Percentiles rank a stretch among this genome's conserved stretches.
Evolutionary conservation across 2,113 vertebrate species (phyloP).

Genomic region (Pagrus major): DNA sequence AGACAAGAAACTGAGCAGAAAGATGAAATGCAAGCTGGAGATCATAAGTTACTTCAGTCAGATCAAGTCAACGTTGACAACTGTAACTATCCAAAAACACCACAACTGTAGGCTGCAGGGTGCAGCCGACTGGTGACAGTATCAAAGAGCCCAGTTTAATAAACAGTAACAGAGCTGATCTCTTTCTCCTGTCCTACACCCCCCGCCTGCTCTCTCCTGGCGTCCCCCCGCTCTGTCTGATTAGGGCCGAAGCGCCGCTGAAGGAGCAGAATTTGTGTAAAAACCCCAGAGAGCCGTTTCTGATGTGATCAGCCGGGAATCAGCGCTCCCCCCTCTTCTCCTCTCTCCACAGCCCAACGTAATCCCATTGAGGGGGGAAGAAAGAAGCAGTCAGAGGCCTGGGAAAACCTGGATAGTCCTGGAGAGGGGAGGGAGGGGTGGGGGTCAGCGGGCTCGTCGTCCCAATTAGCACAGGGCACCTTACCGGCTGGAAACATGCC

Average conservation of each 20-base stretch:
- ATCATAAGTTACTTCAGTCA: too few species aligned
- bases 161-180: conserved; percentile 50
- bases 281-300: conserved; percentile 83
- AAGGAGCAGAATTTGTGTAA: conserved; percentile 79
- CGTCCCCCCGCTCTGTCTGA: conserved; percentile 33
- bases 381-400: conserved; percentile 84
- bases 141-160: conserved; percentile 63
- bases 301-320: conserved; percentile 86
- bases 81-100: not conserved
- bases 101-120: not conserved
- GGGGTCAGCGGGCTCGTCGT: conserved; percentile 77
- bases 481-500: conserved; percentile 71
- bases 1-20: not conserved
- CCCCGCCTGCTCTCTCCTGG: conserved; percentile 26
- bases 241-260: conserved; percentile 39
- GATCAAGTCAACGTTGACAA: too few species aligned
- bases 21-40: not conserved
- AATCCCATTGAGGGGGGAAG: conserved; percentile 88
- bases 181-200: conserved; percentile 23
- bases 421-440: conserved; percentile 48
- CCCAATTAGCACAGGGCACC: conserved; percentile 89
- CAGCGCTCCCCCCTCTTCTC: conserved; percentile 4
- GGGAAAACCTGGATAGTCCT: conserved; percentile 84
- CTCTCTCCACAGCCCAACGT: conserved; percentile 66
- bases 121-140: conserved; percentile 12